Base-by-base conservation (phyloP, 2,797 vertebrate species). In the Enteromius paludinosus region DNA sequence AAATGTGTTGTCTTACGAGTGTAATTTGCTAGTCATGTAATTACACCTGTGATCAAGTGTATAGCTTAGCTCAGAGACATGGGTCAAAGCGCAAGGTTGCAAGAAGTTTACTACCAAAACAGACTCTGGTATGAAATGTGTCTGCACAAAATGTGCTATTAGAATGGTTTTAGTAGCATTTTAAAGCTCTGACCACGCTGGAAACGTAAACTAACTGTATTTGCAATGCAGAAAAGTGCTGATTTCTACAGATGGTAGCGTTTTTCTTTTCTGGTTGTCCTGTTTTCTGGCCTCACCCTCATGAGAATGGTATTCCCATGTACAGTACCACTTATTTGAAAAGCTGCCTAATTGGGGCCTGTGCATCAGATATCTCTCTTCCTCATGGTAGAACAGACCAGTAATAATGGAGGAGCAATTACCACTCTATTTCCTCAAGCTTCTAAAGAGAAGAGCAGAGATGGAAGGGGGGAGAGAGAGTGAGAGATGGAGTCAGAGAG, bases 361-460 rank as follows among this genome's bases (percentile, higher is more conserved):
- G 84, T 85, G 77, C 77, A 83, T 91, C 87, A 86, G 74, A 76
- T 56, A 30, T 61, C 23, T 83, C 38, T 81, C 81, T 77, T 86
- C 80, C 47, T 30, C 65, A 38, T 85, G 82, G 78, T 68, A 71
- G 64, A 84, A 70, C 61, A 78, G 43, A 54, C 56, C 84, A 88
- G 83, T 86, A 78, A 89, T 86, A 88, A 88, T 77, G 84, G 79
- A 86, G 86, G 85, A 81, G 75, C 82, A 90, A 88, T 90, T 88
- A 89, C 64, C 72, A 83, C 59, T 78, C 66, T 80, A 47, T 89
- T 89, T 91, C 86, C 82, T 86, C 70, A 83, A 88, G 85, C 86
- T 86, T 75, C 82, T 89, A 84, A 83, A 66, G 38, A 61, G 52
- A 85, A 89, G 84, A 87, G 65, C 65, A 81, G 87, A 81, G n/a